These are phyloP conservation scores for Drosophila micromelanica DNA, from an alignment of 1,140 invertebrate genomes.

Conservation along the genomic window DNA sequence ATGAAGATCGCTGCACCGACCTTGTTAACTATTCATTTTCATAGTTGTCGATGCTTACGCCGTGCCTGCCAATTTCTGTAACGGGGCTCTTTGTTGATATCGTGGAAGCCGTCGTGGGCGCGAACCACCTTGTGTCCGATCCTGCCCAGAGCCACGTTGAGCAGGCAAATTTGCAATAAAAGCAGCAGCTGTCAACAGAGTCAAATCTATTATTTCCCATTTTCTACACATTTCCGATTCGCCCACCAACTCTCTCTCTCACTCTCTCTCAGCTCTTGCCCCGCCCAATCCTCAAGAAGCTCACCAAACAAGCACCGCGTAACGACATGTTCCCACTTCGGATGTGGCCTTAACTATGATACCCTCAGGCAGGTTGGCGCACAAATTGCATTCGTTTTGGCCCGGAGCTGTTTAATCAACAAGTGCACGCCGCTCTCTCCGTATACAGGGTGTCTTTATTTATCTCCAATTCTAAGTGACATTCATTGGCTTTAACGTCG, in stretches of 20 bases:
- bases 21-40: constrained; percentile 8
- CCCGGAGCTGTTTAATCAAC: constrained; percentile 14
- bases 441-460: constrained; percentile 31
- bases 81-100: not conserved
- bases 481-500: not conserved
- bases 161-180: not conserved
- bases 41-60: not conserved
- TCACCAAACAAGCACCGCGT: too few species aligned
- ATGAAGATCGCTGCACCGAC: constrained; percentile 7
- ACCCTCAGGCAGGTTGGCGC: not conserved
- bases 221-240: not conserved
- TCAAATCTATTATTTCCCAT: too few species aligned
- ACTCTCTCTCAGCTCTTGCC: too few species aligned
- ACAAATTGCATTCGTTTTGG: constrained; percentile 15
- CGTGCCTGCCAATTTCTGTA: not conserved
- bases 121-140: constrained; percentile 9
- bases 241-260: not conserved
- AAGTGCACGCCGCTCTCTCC: constrained; percentile 2
- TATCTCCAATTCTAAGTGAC: constrained; percentile 3
- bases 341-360: too few species aligned
- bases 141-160: not conserved
- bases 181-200: not conserved
- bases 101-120: constrained; percentile 44
- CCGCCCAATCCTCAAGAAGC: not conserved
- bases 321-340: too few species aligned